These are phyloP conservation scores for Zoanthus solanderi DNA, from an alignment of 92 coral and sea anemone species.

Conservation along the genomic window DNA sequence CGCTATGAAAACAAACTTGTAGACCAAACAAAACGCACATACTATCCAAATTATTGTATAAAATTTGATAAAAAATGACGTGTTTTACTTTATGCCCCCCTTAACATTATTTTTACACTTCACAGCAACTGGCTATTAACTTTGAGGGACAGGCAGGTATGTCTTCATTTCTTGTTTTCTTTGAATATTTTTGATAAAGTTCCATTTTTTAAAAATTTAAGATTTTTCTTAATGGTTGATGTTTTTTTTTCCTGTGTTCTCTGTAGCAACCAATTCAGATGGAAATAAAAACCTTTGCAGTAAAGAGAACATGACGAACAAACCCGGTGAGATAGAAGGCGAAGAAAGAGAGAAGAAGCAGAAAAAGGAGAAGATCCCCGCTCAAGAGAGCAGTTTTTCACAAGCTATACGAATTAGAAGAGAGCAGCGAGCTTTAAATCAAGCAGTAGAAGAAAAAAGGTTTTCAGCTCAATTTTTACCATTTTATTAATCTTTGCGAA, in stretches of 20 bases:
- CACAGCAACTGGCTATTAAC: slow-evolving; percentile 26
- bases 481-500: too few species aligned
- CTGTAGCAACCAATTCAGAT: background rate
- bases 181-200: background rate
- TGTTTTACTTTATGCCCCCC: background rate
- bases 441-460: slow-evolving; percentile 20
- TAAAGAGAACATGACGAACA: background rate
- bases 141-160: slow-evolving; percentile 15
- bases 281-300: background rate
- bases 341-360: background rate
- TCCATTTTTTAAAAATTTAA: background rate
- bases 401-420: slow-evolving; percentile 30
- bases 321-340: background rate
- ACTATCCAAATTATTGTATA: too few species aligned
- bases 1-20: too few species aligned
- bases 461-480: background rate
- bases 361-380: slow-evolving; percentile 1
- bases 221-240: background rate
- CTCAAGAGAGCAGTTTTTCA: slow-evolving; percentile 30
- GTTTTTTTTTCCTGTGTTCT: background rate
- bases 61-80: too few species aligned
- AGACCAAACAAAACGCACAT: too few species aligned
- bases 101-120: background rate
- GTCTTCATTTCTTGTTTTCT: background rate
- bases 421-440: slow-evolving; percentile 35